These are phyloP conservation scores for Papilio machaon DNA, from an alignment of 1,140 invertebrate genomes.

Conservation along the genomic window DNA sequence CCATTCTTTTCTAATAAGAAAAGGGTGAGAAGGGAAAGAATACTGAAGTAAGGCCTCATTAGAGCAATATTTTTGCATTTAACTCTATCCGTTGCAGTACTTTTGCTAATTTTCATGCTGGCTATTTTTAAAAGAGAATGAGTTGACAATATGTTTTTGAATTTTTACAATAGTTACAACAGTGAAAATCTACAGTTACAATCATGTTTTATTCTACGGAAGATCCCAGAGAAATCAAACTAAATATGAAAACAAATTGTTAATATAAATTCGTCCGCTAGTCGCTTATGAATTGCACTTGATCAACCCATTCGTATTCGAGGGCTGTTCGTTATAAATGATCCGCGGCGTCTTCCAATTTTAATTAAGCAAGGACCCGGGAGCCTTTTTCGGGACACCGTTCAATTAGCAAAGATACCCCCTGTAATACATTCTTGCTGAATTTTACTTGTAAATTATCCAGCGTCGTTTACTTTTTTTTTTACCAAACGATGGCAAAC, in stretches of 20 bases:
- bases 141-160: background rate
- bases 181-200: too few species aligned
- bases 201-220: background rate
- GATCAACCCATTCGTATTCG: constrained; percentile 19
- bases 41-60: too few species aligned
- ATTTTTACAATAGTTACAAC: background rate
- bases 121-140: too few species aligned
- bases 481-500: too few species aligned
- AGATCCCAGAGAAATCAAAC: too few species aligned
- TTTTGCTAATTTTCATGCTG: too few species aligned
- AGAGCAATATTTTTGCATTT: too few species aligned
- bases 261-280: background rate
- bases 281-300: background rate
- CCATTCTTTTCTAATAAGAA: too few species aligned
- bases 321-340: constrained; percentile 39
- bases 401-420: constrained; percentile 15
- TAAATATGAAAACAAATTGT: background rate
- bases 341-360: constrained; percentile 36
- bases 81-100: too few species aligned
- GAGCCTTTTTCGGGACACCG: constrained; percentile 26
- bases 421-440: constrained; percentile 14
- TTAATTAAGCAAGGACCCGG: constrained; percentile 44
- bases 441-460: constrained; percentile 19
- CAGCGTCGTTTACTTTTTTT: background rate
- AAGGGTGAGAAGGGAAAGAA: too few species aligned